phyloP scores from a whole-genome alignment of 1,140 invertebrate genomes.

The Neodiprion fabricii region DNA sequence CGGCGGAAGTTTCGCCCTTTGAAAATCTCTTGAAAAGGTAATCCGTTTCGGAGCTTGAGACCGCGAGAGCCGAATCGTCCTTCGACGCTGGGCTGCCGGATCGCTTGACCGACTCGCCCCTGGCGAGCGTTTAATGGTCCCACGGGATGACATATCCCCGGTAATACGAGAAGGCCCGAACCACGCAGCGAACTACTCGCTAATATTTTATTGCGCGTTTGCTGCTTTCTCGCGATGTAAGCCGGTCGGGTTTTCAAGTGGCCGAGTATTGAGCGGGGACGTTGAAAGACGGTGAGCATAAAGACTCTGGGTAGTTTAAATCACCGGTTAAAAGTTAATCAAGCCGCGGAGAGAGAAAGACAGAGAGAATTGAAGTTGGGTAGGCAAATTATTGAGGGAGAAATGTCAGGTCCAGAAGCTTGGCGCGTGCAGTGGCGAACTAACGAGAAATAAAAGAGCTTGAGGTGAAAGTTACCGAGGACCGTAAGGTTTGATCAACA shows the following conservation, averaged over 20 bases:
- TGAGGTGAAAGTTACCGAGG: not conserved
- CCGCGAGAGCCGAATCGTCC: not conserved
- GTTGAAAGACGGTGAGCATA: too few species aligned
- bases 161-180: not conserved
- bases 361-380: too few species aligned
- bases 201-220: not conserved
- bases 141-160: slow-evolving; percentile 1
- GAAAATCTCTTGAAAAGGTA: not conserved
- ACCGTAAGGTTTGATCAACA: slow-evolving; percentile 12
- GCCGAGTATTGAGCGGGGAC: too few species aligned
- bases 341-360: too few species aligned
- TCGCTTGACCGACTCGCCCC: not conserved
- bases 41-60: not conserved
- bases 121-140: slow-evolving; percentile 1
- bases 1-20: not conserved
- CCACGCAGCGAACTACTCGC: not conserved
- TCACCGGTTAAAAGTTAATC: too few species aligned
- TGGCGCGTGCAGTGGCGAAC: too few species aligned
- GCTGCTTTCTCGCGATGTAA: not conserved
- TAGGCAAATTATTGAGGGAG: too few species aligned
- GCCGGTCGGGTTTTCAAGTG: too few species aligned
- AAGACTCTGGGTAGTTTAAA: too few species aligned
- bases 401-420: too few species aligned
- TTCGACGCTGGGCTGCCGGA: not conserved
- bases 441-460: too few species aligned